Evolutionary conservation across 2,113 vertebrate genomes (phyloP), one percentile per base, ranked within the genome.

Genomic region (Epinephelus cyanopodus): DNA sequence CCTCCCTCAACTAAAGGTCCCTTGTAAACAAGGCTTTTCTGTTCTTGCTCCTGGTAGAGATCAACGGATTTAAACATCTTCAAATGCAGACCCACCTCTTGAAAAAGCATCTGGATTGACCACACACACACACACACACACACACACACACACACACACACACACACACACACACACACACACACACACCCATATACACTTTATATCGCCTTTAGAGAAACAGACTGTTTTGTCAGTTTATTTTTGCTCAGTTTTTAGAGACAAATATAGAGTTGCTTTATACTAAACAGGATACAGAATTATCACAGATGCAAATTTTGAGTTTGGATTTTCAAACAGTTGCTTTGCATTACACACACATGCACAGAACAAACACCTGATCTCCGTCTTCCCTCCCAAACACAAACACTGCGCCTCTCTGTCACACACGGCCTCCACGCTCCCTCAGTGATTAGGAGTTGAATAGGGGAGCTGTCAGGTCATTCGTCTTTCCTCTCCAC

Each of bases 401-500:
- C 50, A 73, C 58, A 75, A 84, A 77, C 82, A 64, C 25, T 9
- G 63, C 45, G 64, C 67, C 77, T 48, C 70, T 75, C 45, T 70
- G 77, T 79, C 75, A 71, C 74, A 84, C 75, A 79, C 79, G 75
- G 72, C 79, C 80, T 82, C 61, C 61, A 66, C 27, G 23, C 75
- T 82, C 79, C 87, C 79, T 77, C 79, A 74, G 85, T 90, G 90
- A 90, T 90, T 89, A 90, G 74, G 83, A 84, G 83, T 82, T 91
- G 88, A 91, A 92, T 71, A 85, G 82, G 83, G 74, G 85, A 81
- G 85, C 85, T 91, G 91, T 87, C 85, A 86, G 90, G 87, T 90
- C 83, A 77, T 93, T 91, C 33, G 65, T 92, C 88, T 89, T 90
- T 70, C 77, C 77, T 74, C 68, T 85, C 58, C 67, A 72, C 84